Evolutionary conservation across 2,888 invertebrate genomes (phyloP).

Genomic region (Myopa testacea): DNA sequence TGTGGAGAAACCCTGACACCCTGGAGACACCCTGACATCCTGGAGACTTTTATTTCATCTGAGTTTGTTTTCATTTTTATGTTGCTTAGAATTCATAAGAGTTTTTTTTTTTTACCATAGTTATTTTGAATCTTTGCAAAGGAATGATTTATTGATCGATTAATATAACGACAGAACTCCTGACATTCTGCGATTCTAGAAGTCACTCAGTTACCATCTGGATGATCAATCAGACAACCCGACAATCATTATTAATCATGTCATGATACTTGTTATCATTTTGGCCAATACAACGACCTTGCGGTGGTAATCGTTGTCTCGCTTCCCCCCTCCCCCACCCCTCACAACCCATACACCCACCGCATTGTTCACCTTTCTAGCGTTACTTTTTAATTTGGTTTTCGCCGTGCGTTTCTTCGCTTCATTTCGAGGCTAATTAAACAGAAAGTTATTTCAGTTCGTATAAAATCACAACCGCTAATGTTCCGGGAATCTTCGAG

Average conservation of each 20-base stretch:
- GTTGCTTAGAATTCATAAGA: neutral
- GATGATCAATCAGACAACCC: no score
- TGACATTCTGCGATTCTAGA: neutral
- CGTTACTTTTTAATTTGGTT: neutral
- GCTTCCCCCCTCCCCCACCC: neutral
- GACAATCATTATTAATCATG: no score
- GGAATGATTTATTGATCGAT: neutral
- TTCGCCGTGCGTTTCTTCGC: neutral
- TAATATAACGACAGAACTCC: neutral
- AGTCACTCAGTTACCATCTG: neutral
- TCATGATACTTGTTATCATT: neutral
- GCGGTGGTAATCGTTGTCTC: slow-evolving; percentile 16
- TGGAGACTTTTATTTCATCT: neutral
- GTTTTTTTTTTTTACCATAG: neutral
- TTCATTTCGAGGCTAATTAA: slow-evolving; percentile 11
- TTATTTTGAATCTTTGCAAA: neutral
- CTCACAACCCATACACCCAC: neutral
- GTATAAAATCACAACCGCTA: slow-evolving; percentile 20
- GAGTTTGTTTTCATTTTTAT: neutral
- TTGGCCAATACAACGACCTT: slow-evolving; percentile 25
- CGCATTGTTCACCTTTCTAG: neutral
- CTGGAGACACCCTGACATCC: no score
- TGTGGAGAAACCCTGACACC: no score
- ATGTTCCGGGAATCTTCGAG: slow-evolving; percentile 51
- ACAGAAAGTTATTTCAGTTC: slow-evolving; percentile 19